Percentiles rank a stretch among this genome's conserved stretches.
Conservation (phyloP, 2,113 vertebrate genomes). For the Thalassarche chlororhynchos region DNA sequence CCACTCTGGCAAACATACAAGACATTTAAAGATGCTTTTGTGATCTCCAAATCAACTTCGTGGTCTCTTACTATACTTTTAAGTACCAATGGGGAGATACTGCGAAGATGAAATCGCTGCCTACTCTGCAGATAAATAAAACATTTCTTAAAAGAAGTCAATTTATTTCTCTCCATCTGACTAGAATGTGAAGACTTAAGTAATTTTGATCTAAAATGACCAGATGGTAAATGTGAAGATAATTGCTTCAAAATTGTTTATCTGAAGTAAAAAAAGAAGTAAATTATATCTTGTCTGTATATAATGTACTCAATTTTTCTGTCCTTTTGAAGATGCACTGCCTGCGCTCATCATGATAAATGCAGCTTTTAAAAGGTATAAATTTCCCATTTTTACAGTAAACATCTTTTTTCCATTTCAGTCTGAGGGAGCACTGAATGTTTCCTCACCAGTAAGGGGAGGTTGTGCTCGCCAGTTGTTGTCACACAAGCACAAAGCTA, state of each 20-base stretch:
- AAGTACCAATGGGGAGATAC: background rate
- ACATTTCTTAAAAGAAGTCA: background rate
- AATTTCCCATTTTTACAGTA: background rate
- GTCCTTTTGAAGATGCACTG: background rate
- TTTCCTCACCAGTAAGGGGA: background rate
- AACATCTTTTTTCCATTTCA: background rate
- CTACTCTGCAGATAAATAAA: background rate
- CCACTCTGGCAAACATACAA: background rate
- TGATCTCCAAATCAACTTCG: background rate
- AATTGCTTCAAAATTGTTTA: background rate
- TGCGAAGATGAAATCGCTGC: background rate
- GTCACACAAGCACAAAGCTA: background rate
- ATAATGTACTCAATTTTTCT: background rate
- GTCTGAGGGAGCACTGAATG: background rate
- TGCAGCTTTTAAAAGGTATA: background rate
- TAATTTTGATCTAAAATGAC: background rate
- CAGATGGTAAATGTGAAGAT: background rate
- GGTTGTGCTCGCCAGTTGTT: background rate
- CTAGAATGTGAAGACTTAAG: background rate
- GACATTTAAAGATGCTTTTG: background rate
- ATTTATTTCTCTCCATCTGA: background rate
- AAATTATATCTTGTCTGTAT: background rate
- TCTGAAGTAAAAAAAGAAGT: background rate
- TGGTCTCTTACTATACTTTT: background rate
- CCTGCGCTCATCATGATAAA: background rate